Evolutionary conservation across 2,113 vertebrate species (phyloP).

Genomic region (Clarias gariepinus): DNA sequence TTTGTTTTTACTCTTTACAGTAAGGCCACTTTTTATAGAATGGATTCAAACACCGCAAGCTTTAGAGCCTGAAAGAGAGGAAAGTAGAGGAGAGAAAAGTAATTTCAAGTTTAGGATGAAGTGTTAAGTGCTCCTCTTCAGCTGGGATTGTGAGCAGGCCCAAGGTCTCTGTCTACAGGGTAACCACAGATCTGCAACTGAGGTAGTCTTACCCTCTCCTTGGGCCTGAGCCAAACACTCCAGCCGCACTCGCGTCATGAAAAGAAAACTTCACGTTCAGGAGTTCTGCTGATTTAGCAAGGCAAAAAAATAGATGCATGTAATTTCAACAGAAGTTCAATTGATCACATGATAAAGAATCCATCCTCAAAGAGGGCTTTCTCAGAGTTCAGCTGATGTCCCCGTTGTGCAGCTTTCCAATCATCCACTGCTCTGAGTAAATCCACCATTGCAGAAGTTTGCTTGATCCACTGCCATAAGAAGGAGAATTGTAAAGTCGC

Average conservation of each 20-base stretch:
- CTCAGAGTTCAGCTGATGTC: slow-evolving; percentile 66
- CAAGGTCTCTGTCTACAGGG: slow-evolving; percentile 79
- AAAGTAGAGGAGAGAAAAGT: slow-evolving; percentile 35
- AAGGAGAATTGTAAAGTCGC: slow-evolving; percentile 59
- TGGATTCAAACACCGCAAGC: slow-evolving; percentile 79
- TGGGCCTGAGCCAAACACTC: slow-evolving; percentile 71
- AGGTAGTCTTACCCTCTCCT: slow-evolving; percentile 85
- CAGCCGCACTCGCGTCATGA: slow-evolving; percentile 72
- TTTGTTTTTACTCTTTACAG: slow-evolving; percentile 59
- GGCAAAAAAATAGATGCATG: slow-evolving; percentile 39
- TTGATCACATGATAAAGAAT: slow-evolving; percentile 59
- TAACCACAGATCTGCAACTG: slow-evolving; percentile 85
- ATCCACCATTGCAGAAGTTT: slow-evolving; percentile 68
- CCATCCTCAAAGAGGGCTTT: slow-evolving; percentile 64
- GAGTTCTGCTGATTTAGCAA: slow-evolving; percentile 40
- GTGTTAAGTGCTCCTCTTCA: slow-evolving; percentile 66
- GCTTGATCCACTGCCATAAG: slow-evolving; percentile 53
- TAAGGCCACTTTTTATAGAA: slow-evolving; percentile 97
- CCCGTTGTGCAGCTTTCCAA: slow-evolving; percentile 63
- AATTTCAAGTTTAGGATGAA: slow-evolving; percentile 79
- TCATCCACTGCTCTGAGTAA: slow-evolving; percentile 65
- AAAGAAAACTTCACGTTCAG: slow-evolving; percentile 30
- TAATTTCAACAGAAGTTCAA: slow-evolving; percentile 69
- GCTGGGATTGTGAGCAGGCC: slow-evolving; percentile 73
- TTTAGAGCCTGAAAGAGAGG: slow-evolving; percentile 54